Evolutionary conservation across 2,113 vertebrate genomes (phyloP).

Genomic region (Phalacrocorax carbo): DNA sequence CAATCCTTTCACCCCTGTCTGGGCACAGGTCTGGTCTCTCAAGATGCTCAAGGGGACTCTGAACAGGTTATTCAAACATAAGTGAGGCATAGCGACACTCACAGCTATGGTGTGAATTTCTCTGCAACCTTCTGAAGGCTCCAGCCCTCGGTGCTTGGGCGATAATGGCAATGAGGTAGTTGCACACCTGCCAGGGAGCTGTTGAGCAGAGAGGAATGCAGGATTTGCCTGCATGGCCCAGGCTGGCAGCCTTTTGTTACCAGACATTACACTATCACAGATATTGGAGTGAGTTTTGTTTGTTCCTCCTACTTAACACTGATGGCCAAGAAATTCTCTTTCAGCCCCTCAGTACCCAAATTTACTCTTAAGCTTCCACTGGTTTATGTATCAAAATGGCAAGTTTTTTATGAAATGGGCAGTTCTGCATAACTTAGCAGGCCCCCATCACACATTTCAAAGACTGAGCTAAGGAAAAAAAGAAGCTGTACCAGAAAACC

Average conservation of each 20-base stretch:
- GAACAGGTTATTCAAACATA: not conserved
- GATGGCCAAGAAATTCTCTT: not conserved
- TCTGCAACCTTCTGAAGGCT: not conserved
- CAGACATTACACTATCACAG: not conserved
- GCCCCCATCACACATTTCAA: not conserved
- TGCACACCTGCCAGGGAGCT: not conserved
- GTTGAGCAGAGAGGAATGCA: not conserved
- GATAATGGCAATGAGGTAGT: not conserved
- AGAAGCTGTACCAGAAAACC: accelerated
- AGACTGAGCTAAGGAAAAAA: not conserved
- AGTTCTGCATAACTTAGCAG: not conserved
- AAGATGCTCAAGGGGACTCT: not conserved
- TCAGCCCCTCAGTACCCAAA: not conserved
- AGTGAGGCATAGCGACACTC: accelerated
- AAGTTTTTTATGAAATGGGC: not conserved
- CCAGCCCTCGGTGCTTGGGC: not conserved
- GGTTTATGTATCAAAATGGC: not conserved
- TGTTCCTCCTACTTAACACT: not conserved
- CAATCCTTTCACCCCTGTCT: not conserved
- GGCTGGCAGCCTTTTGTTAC: not conserved
- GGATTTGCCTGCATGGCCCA: not conserved
- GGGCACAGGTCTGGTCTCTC: not conserved
- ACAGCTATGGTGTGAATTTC: not conserved
- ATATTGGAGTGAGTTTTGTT: not conserved
- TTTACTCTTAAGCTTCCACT: not conserved